A percentile compares a stretch with the other conserved stretches of the same genome.
Conservation (phyloP, 2,888 invertebrate species). For the Megamerina dolium region DNA sequence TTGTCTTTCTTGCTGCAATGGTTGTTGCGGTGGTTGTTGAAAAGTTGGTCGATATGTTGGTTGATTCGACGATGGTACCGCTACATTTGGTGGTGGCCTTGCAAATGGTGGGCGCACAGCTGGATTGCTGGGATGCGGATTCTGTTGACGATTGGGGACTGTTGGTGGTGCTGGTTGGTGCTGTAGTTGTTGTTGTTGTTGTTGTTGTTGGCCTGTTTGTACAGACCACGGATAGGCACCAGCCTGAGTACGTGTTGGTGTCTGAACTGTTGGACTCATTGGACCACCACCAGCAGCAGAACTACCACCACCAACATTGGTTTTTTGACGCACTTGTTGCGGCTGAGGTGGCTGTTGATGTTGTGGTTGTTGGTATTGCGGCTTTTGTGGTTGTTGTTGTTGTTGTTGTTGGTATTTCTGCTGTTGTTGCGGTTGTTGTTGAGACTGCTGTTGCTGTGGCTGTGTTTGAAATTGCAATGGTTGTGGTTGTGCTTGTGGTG, state of each 20-base stretch:
- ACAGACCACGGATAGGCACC: constrained; percentile 35
- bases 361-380: too few relatives aligned
- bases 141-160: constrained; percentile 28
- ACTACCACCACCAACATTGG: too few relatives aligned
- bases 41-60: constrained; percentile 27
- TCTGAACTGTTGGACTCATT: constrained; percentile 40
- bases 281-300: constrained; percentile 28
- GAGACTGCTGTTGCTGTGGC: too few relatives aligned
- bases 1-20: constrained; percentile 34
- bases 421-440: too few relatives aligned
- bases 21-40: constrained; percentile 10
- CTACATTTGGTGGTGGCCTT: constrained; percentile 21
- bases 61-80: constrained; percentile 21
- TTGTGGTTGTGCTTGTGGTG: constrained; percentile 22
- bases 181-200: constrained; percentile 22
- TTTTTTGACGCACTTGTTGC: too few relatives aligned
- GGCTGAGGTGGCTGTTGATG: too few relatives aligned
- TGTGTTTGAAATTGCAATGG: too few relatives aligned
- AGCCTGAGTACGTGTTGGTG: constrained; percentile 34
- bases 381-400: too few relatives aligned
- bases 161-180: constrained; percentile 31
- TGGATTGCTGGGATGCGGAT: constrained; percentile 27
- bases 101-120: constrained; percentile 25
- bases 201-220: constrained; percentile 23
- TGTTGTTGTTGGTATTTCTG: too few relatives aligned